Conservation (phyloP, 2,797 vertebrate genomes). For the Amblyopsis hoosieri region DNA sequence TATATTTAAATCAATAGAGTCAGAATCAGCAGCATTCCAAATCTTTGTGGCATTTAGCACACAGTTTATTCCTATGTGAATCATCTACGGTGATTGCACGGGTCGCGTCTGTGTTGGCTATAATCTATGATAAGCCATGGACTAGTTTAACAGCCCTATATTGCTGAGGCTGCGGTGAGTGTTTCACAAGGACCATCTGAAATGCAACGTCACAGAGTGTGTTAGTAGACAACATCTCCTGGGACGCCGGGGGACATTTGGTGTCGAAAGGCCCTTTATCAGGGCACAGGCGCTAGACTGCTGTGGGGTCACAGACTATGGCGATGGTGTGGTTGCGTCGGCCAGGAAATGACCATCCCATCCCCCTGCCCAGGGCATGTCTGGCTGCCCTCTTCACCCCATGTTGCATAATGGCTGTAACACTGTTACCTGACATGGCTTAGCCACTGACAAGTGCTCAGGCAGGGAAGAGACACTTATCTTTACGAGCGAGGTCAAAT, state of each 20-base stretch:
- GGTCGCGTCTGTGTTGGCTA: too few relatives aligned
- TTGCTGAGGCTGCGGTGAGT: neutral
- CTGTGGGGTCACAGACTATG: slow-evolving; percentile 12
- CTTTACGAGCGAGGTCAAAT: slow-evolving; percentile 29
- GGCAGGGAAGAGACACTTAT: slow-evolving; percentile 19
- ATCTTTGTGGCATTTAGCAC: neutral
- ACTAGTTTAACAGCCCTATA: slow-evolving; percentile 2
- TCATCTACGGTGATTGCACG: neutral
- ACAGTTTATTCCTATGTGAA: neutral
- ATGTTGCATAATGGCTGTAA: slow-evolving; percentile 57
- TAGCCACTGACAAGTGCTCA: slow-evolving; percentile 9
- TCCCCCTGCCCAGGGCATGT: slow-evolving; percentile 30
- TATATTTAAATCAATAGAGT: neutral
- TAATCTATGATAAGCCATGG: neutral
- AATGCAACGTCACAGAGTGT: slow-evolving; percentile 20
- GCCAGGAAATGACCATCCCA: slow-evolving; percentile 27
- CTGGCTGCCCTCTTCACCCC: slow-evolving; percentile 19
- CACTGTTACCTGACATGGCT: slow-evolving; percentile 18
- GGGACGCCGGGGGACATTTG: slow-evolving; percentile 30
- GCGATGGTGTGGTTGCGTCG: slow-evolving; percentile 60
- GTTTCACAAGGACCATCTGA: slow-evolving; percentile 16
- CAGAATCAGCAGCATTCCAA: slow-evolving; percentile 1
- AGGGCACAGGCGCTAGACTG: slow-evolving; percentile 29
- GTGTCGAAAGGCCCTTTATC: slow-evolving; percentile 50
- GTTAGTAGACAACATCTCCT: neutral